phyloP scores from a whole-genome alignment of 2,888 invertebrate genomes.

The Eupithecia inturbata region DNA sequence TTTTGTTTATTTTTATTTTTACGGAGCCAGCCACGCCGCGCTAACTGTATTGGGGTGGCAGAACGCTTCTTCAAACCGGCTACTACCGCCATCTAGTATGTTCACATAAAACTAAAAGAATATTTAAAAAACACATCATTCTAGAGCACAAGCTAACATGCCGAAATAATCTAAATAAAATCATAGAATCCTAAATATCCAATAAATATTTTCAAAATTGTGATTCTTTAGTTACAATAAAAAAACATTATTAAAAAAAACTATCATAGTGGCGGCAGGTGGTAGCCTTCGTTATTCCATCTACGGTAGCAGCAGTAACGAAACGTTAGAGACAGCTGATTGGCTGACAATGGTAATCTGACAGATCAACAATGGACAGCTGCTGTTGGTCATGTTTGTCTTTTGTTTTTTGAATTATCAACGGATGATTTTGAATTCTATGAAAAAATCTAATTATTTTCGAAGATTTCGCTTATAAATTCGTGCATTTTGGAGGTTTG shows the following conservation, averaged over 20 bases:
- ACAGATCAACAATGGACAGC: constrained; percentile 41
- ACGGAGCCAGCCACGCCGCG: too few relatives aligned
- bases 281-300: too few relatives aligned
- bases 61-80: not conserved
- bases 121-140: too few relatives aligned
- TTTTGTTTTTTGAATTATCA: constrained; percentile 43
- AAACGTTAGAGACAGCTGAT: constrained; percentile 27
- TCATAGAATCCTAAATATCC: too few relatives aligned
- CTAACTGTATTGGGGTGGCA: too few relatives aligned
- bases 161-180: too few relatives aligned
- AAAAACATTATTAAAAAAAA: too few relatives aligned
- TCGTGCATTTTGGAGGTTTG: not conserved
- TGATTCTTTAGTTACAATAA: too few relatives aligned
- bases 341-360: not conserved
- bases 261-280: too few relatives aligned
- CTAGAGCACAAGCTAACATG: too few relatives aligned
- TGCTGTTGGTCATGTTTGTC: constrained; percentile 41
- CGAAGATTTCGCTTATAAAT: not conserved
- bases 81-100: not conserved
- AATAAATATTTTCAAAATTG: too few relatives aligned
- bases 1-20: not conserved
- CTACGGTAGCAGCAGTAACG: not conserved
- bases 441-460: constrained; percentile 1
- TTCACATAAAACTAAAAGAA: not conserved
- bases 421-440: constrained; percentile 50